phyloP scores from a whole-genome alignment of 1,140 invertebrate genomes.

The Pectinophora gossypiella region DNA sequence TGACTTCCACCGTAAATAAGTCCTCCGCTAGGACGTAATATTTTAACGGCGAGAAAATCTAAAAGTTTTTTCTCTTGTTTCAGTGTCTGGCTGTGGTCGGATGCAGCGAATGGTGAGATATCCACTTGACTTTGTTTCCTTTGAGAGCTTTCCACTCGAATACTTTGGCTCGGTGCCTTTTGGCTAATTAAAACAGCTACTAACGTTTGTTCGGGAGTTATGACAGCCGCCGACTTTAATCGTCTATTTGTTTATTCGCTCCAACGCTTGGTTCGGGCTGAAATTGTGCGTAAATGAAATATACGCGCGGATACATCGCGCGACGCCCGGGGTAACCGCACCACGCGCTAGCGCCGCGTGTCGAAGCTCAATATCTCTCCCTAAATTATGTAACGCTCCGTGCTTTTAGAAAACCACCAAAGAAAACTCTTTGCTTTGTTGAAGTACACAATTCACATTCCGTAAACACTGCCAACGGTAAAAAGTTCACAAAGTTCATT shows the following conservation, averaged over 20 bases:
- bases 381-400: neutral
- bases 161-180: conserved; percentile 25
- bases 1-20: neutral
- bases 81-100: conserved; percentile 13
- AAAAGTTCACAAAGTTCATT: too few relatives aligned
- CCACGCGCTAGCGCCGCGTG: neutral
- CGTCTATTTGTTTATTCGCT: conserved; percentile 3
- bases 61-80: conserved; percentile 18
- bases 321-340: neutral
- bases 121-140: conserved; percentile 22
- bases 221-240: conserved; percentile 2
- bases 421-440: neutral
- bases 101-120: conserved; percentile 20
- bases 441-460: too few relatives aligned
- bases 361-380: neutral
- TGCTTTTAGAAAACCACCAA: neutral
- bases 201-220: conserved; percentile 1
- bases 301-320: neutral
- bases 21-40: neutral
- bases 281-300: conserved; percentile 3
- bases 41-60: neutral
- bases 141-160: conserved; percentile 11
- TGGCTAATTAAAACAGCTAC: conserved; percentile 16
- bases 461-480: too few relatives aligned
- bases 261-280: neutral